A percentile compares a stretch with the other conserved stretches of the same genome.
Evolutionary conservation across 30 jellyfish, hydroid and myxozoan species (phyloP).

Genomic region (Aurelia sp.): DNA sequence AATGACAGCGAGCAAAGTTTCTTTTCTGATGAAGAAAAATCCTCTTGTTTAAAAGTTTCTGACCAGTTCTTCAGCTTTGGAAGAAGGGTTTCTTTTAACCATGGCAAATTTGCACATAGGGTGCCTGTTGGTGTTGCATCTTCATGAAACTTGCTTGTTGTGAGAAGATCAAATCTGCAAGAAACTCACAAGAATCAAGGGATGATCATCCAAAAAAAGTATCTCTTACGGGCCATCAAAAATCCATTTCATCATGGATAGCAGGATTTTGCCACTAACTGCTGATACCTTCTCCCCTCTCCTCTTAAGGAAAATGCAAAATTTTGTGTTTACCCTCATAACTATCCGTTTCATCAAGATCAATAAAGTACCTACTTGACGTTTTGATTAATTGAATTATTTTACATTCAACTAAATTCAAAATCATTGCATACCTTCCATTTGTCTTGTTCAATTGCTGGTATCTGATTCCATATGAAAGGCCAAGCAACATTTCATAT

Average conservation of each 20-base stretch:
- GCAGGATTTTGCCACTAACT: too few species aligned
- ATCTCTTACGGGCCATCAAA: not conserved
- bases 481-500: not conserved
- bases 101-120: conserved; percentile 64
- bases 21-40: conserved; percentile 8
- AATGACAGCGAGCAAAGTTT: conserved; percentile 74
- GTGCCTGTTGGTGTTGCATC: conserved; percentile 53
- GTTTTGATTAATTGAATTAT: too few species aligned
- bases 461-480: conserved; percentile 19
- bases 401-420: too few species aligned
- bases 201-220: not conserved
- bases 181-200: not conserved
- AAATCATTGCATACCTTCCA: conserved; percentile 19
- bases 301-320: too few species aligned
- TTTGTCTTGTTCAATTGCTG: not conserved
- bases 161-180: conserved; percentile 35
- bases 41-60: conserved; percentile 37
- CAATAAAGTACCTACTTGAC: too few species aligned
- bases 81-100: conserved; percentile 73
- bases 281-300: too few species aligned
- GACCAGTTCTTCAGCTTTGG: conserved; percentile 82
- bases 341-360: too few species aligned
- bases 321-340: too few species aligned
- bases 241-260: too few species aligned
- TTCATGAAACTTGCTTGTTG: conserved; percentile 18